These are phyloP conservation scores for Morpho achilles DNA, from an alignment of 2,888 invertebrate genomes.

Conservation along the genomic window DNA sequence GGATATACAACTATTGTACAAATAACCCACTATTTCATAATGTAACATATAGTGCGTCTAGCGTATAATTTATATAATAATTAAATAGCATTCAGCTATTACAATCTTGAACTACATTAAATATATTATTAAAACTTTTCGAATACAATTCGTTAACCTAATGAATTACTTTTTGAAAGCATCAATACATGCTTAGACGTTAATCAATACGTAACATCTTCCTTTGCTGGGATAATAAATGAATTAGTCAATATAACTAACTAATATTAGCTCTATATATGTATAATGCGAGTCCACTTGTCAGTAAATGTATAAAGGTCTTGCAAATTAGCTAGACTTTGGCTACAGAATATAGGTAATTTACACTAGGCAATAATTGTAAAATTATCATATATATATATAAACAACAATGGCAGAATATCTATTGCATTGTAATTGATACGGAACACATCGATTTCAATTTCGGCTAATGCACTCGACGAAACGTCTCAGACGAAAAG, in stretches of 20 bases:
- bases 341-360: slow-evolving; percentile 37
- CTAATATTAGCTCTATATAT: slow-evolving; percentile 12
- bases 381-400: slow-evolving; percentile 33
- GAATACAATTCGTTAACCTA: slow-evolving; percentile 21
- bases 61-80: slow-evolving; percentile 46
- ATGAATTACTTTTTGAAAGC: slow-evolving; percentile 15
- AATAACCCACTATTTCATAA: slow-evolving; percentile 15
- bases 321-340: slow-evolving; percentile 38
- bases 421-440: slow-evolving; percentile 64
- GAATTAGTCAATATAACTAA: slow-evolving; percentile 14
- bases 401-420: slow-evolving; percentile 56
- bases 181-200: slow-evolving; percentile 13
- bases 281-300: slow-evolving; percentile 26
- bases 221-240: slow-evolving; percentile 10
- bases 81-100: slow-evolving; percentile 9
- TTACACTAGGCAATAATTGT: slow-evolving; percentile 35
- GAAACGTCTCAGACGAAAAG: neutral
- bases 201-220: slow-evolving; percentile 4
- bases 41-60: slow-evolving; percentile 41
- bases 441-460: slow-evolving; percentile 60
- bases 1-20: slow-evolving; percentile 37
- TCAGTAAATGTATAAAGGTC: slow-evolving; percentile 31
- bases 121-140: slow-evolving; percentile 17
- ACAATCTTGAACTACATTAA: slow-evolving; percentile 16
- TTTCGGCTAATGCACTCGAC: slow-evolving; percentile 18